Conservation (phyloP, 2,797 vertebrate genomes). For the Poeciliopsis presidionis region DNA sequence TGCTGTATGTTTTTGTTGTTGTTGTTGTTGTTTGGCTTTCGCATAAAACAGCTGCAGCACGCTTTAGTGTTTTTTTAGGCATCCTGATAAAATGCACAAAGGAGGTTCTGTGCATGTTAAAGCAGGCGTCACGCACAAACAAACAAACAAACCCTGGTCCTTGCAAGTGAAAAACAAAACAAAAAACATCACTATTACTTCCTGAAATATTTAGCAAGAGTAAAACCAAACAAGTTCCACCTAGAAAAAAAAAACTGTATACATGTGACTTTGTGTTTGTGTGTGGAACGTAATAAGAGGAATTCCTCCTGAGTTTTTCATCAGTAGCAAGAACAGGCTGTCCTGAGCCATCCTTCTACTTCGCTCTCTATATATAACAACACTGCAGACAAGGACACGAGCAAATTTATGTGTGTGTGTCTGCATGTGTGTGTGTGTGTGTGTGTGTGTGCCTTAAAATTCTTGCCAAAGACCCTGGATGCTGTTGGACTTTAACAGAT, state of each 20-base stretch:
- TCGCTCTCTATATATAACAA: slow-evolving; percentile 42
- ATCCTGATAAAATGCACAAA: neutral
- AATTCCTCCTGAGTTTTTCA: slow-evolving; percentile 43
- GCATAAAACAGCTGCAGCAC: neutral
- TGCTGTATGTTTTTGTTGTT: neutral
- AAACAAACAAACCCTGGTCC: neutral
- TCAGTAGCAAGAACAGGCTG: slow-evolving; percentile 48
- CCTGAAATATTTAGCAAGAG: neutral
- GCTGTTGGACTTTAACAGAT: slow-evolving; percentile 5
- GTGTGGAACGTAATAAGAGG: neutral
- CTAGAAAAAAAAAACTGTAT: neutral
- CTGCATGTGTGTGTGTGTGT: neutral
- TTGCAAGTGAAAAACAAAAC: neutral
- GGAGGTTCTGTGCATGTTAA: neutral
- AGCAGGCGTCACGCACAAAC: neutral
- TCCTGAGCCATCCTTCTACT: slow-evolving; percentile 34
- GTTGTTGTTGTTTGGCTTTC: neutral
- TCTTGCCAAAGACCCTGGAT: slow-evolving; percentile 12
- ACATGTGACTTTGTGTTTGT: neutral
- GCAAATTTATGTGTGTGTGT: neutral
- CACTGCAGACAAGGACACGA: slow-evolving; percentile 32
- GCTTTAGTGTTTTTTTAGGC: neutral
- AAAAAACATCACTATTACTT: neutral
- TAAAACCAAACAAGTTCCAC: neutral
- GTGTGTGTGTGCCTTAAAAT: slow-evolving; percentile 5